Base-by-base conservation (phyloP, 2,113 vertebrate species). In the Conger conger region DNA sequence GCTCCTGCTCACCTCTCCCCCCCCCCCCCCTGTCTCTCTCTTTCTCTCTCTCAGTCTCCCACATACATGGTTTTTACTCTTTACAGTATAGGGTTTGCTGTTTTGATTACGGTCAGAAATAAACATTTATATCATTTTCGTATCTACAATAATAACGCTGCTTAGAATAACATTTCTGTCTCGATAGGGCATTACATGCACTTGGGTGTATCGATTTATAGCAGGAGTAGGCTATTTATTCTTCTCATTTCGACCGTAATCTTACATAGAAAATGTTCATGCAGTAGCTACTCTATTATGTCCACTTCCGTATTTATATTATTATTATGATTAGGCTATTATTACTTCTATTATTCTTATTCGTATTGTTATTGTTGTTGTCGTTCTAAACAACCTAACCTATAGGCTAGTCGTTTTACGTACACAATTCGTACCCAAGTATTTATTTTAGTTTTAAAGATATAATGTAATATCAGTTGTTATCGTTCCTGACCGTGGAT, bases 1-100 rank as follows among this genome's bases (percentile, higher is more conserved):
- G 92, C 91, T 92, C 86, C 84, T 81, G 88, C 86, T 86, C 84
- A 45, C 76, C 35, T 83, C 84, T 82, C 83, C 82, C 45, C 87
- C 82, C 83, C 84, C 73, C 73, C 54, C 81, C 84, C 73, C 73
- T 60, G 80, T 83, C 82, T 86, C 82, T 87, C 81, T 85, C 82
- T 18, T 83, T 54, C 86, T 42, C 60, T 68, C 84, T 42, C 53
- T 60, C 53, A 2, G 0, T 11, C 81, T 13, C 79, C 45, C 57
- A 40, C 77, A 50, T 57, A 68, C 57, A 81, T 53, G 33, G 33
- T 80, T 27, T 42, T 40, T 84, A 38, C 82, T n/a, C 82, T 77
- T 45, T 81, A 35, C 68, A 36, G 53, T 80, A n/a, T 18, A 81
- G 68, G 27, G 50, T 80, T 78, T 40, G 33, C 57, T 81, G 30